A percentile compares a stretch with the other conserved stretches of the same genome.
These are phyloP conservation scores for Tyrannus savana DNA, from an alignment of 2,113 vertebrate species.

Conservation along the genomic window DNA sequence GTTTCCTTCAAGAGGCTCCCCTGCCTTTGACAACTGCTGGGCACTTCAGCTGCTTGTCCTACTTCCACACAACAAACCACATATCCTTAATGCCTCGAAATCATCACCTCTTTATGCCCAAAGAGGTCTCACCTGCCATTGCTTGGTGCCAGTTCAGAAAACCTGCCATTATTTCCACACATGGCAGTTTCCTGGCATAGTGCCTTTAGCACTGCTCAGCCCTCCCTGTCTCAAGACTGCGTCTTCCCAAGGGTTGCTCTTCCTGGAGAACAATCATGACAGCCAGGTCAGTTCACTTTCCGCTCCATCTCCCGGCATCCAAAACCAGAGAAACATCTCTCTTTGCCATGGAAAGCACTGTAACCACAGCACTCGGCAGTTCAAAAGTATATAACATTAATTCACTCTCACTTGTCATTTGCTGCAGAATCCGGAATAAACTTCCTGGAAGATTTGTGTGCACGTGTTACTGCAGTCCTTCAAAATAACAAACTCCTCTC, in stretches of 20 bases:
- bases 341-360: not conserved
- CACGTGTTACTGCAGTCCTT: not conserved
- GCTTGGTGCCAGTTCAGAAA: not conserved
- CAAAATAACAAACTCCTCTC: not conserved
- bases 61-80: not conserved
- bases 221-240: not conserved
- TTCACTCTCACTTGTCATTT: not conserved
- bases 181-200: not conserved
- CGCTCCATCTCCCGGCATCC: not conserved
- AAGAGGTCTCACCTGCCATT: not conserved
- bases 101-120: not conserved
- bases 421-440: not conserved
- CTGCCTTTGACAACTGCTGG: not conserved
- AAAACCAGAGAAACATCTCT: not conserved
- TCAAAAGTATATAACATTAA: not conserved
- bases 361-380: not conserved
- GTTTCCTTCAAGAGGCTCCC: not conserved
- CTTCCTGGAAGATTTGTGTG: not conserved
- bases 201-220: not conserved
- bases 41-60: not conserved
- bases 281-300: not conserved
- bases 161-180: not conserved
- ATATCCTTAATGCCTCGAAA: not conserved
- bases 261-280: not conserved
- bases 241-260: not conserved